These are phyloP conservation scores for Mustela nigripes DNA, from an alignment of 2,113 vertebrate species.

Conservation along the genomic window DNA sequence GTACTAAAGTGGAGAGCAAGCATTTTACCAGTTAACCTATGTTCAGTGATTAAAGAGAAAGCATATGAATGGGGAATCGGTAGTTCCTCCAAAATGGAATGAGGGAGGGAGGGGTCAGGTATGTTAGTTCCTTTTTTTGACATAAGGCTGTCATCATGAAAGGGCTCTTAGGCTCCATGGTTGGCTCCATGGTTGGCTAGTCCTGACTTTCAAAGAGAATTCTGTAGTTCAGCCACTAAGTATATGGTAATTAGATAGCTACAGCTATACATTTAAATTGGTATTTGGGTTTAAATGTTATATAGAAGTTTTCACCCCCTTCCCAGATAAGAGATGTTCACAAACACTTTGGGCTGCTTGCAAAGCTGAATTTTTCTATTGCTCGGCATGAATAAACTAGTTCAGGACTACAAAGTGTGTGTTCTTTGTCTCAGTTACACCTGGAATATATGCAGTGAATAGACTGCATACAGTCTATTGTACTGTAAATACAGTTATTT, in stretches of 20 bases:
- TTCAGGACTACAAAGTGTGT: conserved; percentile 1
- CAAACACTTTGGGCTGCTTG: neutral
- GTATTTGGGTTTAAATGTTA: conserved; percentile 53
- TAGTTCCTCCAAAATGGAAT: neutral
- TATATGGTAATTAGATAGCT: conserved; percentile 65
- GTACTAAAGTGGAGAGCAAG: conserved; percentile 10
- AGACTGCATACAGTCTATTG: conserved; percentile 23
- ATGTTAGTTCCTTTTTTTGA: conserved; percentile 54
- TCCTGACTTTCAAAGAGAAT: conserved; percentile 74
- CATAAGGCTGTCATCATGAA: conserved; percentile 41
- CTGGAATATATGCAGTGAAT: conserved; percentile 50
- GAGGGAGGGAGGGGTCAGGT: neutral
- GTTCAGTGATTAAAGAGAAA: conserved; percentile 32
- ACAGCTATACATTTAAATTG: conserved; percentile 32
- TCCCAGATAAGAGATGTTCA: conserved; percentile 34
- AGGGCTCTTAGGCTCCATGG: conserved; percentile 73
- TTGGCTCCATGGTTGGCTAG: conserved; percentile 79
- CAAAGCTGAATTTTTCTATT: conserved; percentile 47
- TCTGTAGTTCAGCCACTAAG: conserved; percentile 51
- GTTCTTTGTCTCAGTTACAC: conserved; percentile 50
- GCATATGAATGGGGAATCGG: neutral
- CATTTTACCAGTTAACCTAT: conserved; percentile 57
- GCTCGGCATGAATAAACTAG: conserved; percentile 48
- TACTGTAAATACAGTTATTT: conserved; percentile 28
- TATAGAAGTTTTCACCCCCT: neutral